Conservation (phyloP, 2,113 vertebrate genomes). For the Ciconia stormi region DNA sequence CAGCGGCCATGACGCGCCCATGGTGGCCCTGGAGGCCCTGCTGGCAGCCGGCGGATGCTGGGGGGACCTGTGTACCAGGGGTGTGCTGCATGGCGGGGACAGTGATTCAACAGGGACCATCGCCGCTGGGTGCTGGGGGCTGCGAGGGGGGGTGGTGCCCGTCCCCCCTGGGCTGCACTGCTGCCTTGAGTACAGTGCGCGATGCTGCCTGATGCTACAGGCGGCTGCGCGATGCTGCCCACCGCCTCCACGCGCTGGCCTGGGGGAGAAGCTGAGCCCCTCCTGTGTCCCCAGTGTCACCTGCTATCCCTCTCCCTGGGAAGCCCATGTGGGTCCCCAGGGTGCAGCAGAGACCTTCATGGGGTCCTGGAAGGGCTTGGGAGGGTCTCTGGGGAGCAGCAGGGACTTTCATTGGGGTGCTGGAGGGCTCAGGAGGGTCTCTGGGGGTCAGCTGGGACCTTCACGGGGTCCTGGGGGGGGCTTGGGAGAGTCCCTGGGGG, state of each 20-base stretch:
- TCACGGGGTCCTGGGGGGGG: no score
- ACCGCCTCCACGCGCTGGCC: neutral
- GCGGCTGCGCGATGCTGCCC: neutral
- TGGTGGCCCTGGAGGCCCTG: constrained; percentile 84
- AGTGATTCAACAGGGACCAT: constrained; percentile 6
- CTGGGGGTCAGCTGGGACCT: no score
- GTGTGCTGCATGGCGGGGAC: constrained; percentile 46
- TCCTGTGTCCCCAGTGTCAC: rapidly evolving
- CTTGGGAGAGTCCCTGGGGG: neutral
- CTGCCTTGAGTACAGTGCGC: neutral
- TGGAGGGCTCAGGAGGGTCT: neutral
- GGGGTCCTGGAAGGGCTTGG: neutral
- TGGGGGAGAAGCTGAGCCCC: neutral
- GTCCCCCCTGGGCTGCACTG: neutral
- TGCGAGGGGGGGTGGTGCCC: rapidly evolving
- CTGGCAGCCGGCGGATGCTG: constrained; percentile 73
- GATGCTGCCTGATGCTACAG: no score
- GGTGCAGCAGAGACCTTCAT: neutral
- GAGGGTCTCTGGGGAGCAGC: no score
- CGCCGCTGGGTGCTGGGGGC: neutral
- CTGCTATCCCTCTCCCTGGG: rapidly evolving
- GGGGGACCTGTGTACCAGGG: constrained; percentile 78
- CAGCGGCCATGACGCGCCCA: constrained; percentile 85
- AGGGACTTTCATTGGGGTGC: neutral
- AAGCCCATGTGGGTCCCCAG: neutral